Conservation (phyloP, 2,113 vertebrate genomes). For the Pelusios castaneus region DNA sequence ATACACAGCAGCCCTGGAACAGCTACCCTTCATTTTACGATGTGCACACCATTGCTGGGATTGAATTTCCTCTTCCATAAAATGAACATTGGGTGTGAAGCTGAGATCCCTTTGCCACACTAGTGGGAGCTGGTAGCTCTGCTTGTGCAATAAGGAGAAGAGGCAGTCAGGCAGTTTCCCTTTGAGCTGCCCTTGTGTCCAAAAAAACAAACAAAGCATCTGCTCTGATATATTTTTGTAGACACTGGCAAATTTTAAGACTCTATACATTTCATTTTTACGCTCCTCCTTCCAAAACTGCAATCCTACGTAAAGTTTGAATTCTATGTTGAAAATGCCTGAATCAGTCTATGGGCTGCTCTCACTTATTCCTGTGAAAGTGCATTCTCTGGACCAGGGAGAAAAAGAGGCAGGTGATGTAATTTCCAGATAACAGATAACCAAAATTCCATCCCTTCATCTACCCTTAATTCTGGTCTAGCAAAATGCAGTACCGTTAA, state of each 20-base stretch:
- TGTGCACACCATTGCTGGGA: not conserved
- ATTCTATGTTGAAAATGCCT: not conserved
- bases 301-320: not conserved
- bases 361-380: not conserved
- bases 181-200: not conserved
- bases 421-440: accelerated
- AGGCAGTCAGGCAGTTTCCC: accelerated
- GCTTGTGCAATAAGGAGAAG: not conserved
- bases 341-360: accelerated
- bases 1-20: accelerated
- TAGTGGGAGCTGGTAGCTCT: not conserved
- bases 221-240: not conserved
- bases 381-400: accelerated
- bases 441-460: accelerated
- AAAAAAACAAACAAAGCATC: not conserved
- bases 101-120: not conserved
- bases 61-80: not conserved
- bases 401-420: accelerated
- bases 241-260: not conserved
- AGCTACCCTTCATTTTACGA: not conserved
- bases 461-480: accelerated
- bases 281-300: not conserved
- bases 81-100: not conserved
- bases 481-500: accelerated
- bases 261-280: accelerated